Base-by-base conservation (phyloP, 2,888 invertebrate genomes). In the Cenopis cana region DNA sequence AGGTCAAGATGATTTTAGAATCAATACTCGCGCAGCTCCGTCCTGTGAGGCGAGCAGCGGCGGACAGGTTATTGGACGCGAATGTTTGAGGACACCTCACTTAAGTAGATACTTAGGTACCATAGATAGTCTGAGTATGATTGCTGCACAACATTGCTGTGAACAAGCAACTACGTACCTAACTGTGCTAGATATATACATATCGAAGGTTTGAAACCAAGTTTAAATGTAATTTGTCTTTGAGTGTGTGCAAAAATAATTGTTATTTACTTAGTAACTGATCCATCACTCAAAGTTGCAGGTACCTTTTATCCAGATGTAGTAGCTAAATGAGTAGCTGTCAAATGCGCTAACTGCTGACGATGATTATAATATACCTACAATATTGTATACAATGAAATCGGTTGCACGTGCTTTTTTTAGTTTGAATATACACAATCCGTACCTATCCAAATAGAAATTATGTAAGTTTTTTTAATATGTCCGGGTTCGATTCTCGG, bases 1-100 rank as follows among this genome's bases (percentile, higher is more conserved):
- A 38, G 69, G 69, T 69, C 69, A 64, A 69, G 69, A 69, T 69
- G 64, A 64, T 64, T 69, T 69, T 64, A 69, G 69, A 69, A 69
- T 69, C 69, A 69, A 69, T 69, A 69, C 69, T 69, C 57, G 64
- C 55, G 41, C 65, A 18, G 33, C 55, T 66, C 46, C 52, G 62
- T 52, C 54, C 55, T 62, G 36, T 46, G 69, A 62, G 62, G 56
- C 38, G 57, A 46, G 36, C 55, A 46, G 46, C 50, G 56, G 49
- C 36, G 56, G 18, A 50, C 41, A 49, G 61, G 41, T n/a, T 38
- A 33, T 54, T n/a, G 14, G 10, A 36, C 20, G 56, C 36, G 56
- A 38, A 50, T 46, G 56, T 17, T 18, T 56, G 24, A 64, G 54
- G n/a, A 60, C 60, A 24, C 24, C 24, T n/a, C 46, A 46, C 46